phyloP scores from a whole-genome alignment of 2,888 invertebrate species.

The Phengaris arion region DNA sequence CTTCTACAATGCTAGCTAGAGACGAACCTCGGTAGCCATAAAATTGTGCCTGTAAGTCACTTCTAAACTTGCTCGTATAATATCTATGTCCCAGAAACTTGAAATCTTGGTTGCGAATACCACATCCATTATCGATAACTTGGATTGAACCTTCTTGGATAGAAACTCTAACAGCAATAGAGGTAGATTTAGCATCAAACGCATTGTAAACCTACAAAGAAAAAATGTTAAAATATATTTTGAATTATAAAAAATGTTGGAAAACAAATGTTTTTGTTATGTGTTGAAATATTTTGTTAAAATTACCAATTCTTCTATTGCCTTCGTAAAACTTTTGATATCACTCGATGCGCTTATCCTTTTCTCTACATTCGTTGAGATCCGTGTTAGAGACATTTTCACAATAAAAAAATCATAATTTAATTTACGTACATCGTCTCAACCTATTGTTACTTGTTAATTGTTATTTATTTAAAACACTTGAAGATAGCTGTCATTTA shows the following conservation, averaged over 20 bases:
- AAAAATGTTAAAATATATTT: neutral
- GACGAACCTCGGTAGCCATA: conserved; percentile 86
- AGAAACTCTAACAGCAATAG: conserved; percentile 84
- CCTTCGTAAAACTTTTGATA: conserved; percentile 77
- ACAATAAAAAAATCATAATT: neutral
- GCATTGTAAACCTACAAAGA: conserved; percentile 82
- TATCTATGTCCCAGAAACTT: conserved; percentile 79
- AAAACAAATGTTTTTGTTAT: no score
- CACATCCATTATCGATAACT: conserved; percentile 88
- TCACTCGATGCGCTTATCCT: conserved; percentile 78
- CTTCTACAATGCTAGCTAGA: conserved; percentile 80
- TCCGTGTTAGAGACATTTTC: conserved; percentile 54
- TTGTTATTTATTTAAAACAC: neutral
- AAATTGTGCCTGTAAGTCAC: conserved; percentile 46
- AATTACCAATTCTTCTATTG: conserved; percentile 82
- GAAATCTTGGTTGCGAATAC: conserved; percentile 80
- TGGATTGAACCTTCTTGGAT: conserved; percentile 81
- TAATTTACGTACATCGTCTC: neutral
- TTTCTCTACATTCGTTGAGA: conserved; percentile 67
- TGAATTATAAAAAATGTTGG: no score
- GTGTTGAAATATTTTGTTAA: neutral
- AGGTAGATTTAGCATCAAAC: conserved; percentile 84
- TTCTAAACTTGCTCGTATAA: conserved; percentile 70
- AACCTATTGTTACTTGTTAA: neutral
- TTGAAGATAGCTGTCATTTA: conserved; percentile 4